phyloP scores from a whole-genome alignment of 2,888 invertebrate genomes.

The Furcula furcula region DNA sequence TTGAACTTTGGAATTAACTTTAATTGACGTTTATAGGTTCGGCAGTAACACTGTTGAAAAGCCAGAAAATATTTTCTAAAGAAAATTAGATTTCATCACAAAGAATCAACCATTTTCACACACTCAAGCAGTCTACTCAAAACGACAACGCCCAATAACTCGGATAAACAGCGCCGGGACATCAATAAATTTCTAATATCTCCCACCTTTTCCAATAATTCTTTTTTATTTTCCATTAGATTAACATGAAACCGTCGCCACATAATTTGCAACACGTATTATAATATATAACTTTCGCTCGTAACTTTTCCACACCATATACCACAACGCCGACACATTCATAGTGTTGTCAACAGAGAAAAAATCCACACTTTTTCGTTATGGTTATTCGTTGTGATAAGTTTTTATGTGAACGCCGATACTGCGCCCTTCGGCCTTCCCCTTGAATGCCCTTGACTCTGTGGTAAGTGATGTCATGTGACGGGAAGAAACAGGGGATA shows the following conservation, averaged over 20 bases:
- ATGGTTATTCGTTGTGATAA: slow-evolving; percentile 33
- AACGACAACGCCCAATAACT: no score
- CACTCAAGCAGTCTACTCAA: no score
- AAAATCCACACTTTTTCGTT: slow-evolving; percentile 7
- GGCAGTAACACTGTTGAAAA: no score
- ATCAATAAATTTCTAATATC: no score
- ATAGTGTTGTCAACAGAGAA: slow-evolving; percentile 25
- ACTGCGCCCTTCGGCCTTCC: slow-evolving; percentile 33
- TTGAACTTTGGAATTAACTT: no score
- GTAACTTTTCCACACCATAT: slow-evolving; percentile 25
- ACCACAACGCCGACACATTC: slow-evolving; percentile 10
- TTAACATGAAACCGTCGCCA: slow-evolving; percentile 5
- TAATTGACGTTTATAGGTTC: no score
- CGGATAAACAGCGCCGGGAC: no score
- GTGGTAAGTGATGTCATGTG: slow-evolving; percentile 15
- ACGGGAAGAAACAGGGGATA: slow-evolving; percentile 6
- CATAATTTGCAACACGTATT: slow-evolving; percentile 7
- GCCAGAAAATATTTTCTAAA: no score
- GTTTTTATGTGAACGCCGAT: slow-evolving; percentile 33
- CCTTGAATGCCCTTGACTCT: slow-evolving; percentile 37
- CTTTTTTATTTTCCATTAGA: no score
- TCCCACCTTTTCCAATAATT: no score
- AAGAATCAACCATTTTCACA: no score
- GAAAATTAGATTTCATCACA: no score
- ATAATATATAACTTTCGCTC: slow-evolving; percentile 11